Conservation (phyloP, 2,113 vertebrate species). For the Actenoides hombroni region DNA sequence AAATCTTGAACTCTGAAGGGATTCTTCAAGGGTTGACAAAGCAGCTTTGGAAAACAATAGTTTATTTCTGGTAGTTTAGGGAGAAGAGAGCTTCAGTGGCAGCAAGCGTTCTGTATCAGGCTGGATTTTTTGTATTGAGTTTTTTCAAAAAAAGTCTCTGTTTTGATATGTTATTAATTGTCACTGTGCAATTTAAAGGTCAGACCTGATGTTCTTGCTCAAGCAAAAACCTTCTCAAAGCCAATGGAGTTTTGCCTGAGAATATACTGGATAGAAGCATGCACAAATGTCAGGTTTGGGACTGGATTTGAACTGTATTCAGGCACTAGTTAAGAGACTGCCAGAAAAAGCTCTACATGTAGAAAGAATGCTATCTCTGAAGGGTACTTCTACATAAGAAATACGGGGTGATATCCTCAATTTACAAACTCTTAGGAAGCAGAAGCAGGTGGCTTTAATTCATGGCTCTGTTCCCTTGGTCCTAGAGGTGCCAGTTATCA, state of each 20-base stretch:
- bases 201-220: constrained; percentile 48
- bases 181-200: constrained; percentile 59
- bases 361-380: constrained; percentile 8
- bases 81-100: constrained; percentile 1
- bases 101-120: constrained; percentile 3
- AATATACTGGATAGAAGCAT: constrained; percentile 48
- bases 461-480: background rate
- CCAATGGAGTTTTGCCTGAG: constrained; percentile 61
- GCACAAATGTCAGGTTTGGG: constrained; percentile 51
- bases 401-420: background rate
- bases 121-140: constrained; percentile 20
- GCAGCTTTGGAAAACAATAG: background rate
- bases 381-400: background rate
- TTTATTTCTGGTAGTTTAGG: constrained; percentile 44
- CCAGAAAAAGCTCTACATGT: constrained; percentile 21
- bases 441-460: background rate
- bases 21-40: background rate
- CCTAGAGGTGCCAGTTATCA: background rate
- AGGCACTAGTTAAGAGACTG: background rate
- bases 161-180: constrained; percentile 55
- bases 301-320: constrained; percentile 29
- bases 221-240: constrained; percentile 35
- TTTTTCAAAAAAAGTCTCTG: background rate
- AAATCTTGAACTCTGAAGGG: background rate
- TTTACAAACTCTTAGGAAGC: background rate